Conservation (phyloP, 2,113 vertebrate species). For the Cynoglossus semilaevis region DNA sequence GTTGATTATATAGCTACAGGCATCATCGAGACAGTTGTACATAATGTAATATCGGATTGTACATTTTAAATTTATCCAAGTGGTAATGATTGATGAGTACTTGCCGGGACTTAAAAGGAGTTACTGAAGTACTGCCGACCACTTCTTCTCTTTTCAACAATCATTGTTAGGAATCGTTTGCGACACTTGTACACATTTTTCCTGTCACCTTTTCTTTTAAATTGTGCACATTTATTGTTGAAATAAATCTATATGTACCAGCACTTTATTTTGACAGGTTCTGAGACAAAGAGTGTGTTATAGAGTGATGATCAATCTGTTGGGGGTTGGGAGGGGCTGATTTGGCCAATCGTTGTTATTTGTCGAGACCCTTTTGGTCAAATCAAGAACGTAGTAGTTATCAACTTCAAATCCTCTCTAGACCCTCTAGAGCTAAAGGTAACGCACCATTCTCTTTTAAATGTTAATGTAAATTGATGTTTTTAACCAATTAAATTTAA, state of each 20-base stretch:
- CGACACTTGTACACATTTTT: constrained; percentile 35
- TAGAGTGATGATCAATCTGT: constrained; percentile 58
- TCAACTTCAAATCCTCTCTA: constrained; percentile 34
- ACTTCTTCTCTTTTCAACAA: constrained; percentile 49
- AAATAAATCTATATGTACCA: constrained; percentile 73
- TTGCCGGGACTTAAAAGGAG: constrained; percentile 65
- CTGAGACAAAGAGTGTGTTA: constrained; percentile 52
- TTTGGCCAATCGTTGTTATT: constrained; percentile 46
- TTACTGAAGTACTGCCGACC: constrained; percentile 60
- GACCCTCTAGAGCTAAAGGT: constrained; percentile 28
- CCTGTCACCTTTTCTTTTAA: constrained; percentile 53
- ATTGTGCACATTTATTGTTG: constrained; percentile 73
- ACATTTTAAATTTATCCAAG: constrained; percentile 79
- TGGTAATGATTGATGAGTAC: constrained; percentile 66
- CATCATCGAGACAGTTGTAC: constrained; percentile 78
- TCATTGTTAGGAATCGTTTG: constrained; percentile 31
- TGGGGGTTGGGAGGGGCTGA: constrained; percentile 24
- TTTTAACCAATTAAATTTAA: constrained; percentile 37
- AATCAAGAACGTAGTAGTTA: constrained; percentile 48
- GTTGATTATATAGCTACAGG: constrained; percentile 76
- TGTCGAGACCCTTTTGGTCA: constrained; percentile 46
- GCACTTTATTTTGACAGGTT: constrained; percentile 80
- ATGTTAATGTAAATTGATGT: constrained; percentile 43
- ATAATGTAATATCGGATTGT: constrained; percentile 88
- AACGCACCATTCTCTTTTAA: constrained; percentile 37